Base-by-base conservation (phyloP, 2,888 invertebrate genomes). In the Alloscopus bannaensis region DNA sequence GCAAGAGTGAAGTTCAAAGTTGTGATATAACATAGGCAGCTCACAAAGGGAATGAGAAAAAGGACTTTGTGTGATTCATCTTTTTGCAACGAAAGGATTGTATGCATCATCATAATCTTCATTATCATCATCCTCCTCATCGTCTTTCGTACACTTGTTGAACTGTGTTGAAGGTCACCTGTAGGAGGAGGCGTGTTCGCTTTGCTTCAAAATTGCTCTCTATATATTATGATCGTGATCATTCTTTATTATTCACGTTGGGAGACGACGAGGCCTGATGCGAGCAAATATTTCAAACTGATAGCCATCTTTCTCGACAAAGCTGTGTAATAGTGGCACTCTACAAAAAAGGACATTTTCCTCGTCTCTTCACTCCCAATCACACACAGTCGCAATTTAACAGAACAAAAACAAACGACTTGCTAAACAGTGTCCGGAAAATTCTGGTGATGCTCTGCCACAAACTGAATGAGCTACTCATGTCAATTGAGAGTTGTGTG, bases 181-280 rank as follows among this genome's bases (percentile, higher is more conserved):
- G 52, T 52, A n/a, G 52, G 52, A 52, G 52, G 52, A 52, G 52
- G 52, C 52, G 52, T 52, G 20, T 52, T 52, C n/a, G n/a, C n/a
- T n/a, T n/a, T n/a, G n/a, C n/a, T n/a, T n/a, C n/a, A n/a, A n/a
- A n/a, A n/a, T n/a, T n/a, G n/a, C n/a, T n/a, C n/a, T n/a, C n/a
- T n/a, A n/a, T n/a, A n/a, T n/a, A n/a, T n/a, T n/a, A n/a, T n/a
- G n/a, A n/a, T n/a, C n/a, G n/a, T n/a, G n/a, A n/a, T 3, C 52
- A 52, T 22, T 52, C 24, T 52, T 52, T 36, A 8, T 36, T 36
- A 8, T 36, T 6, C 36, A 36, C 6, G 6, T 36, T 36, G 36
- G 36, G 36, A 36, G 36, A 36, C 6, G 36, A 8, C 36, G 36
- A 13, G 13, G 36, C 36, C n/a, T n/a, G n/a, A n/a, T n/a, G n/a